A percentile compares a stretch with the other conserved stretches of the same genome.
Evolutionary conservation across 1,140 invertebrate species (phyloP).

Genomic region (Rhopalosiphum padi): DNA sequence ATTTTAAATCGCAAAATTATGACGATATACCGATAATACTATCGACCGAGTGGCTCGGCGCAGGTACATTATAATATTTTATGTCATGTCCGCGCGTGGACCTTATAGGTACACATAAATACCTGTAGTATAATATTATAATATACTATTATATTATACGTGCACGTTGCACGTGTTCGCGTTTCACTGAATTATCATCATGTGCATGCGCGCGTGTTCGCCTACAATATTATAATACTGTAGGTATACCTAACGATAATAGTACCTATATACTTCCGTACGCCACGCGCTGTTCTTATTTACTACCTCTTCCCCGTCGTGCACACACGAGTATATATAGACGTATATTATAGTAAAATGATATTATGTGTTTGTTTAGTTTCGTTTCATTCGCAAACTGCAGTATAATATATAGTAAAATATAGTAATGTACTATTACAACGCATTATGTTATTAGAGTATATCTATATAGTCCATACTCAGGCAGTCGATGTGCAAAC

Average conservation of each 20-base stretch:
- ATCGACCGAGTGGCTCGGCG: background rate
- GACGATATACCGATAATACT: background rate
- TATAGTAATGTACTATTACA: background rate
- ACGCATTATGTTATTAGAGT: background rate
- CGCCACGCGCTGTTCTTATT: background rate
- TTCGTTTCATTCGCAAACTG: background rate
- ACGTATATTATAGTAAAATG: background rate
- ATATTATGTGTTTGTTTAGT: background rate
- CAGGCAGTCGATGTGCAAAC: background rate
- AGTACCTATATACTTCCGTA: background rate
- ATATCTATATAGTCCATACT: background rate
- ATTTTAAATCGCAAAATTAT: background rate
- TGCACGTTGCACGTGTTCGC: constrained; percentile 7
- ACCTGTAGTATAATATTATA: background rate
- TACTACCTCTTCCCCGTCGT: background rate
- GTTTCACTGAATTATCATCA: background rate
- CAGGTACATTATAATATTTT: background rate
- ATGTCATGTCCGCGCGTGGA: background rate
- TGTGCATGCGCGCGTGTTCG: constrained; percentile 4
- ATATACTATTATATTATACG: background rate
- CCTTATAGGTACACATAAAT: background rate
- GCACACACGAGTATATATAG: too few species aligned
- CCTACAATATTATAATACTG: background rate
- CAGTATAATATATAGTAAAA: background rate
- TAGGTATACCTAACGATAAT: background rate